Percentiles rank a stretch among this genome's conserved stretches.
Conservation (phyloP, 2,113 vertebrate species). For the Phrynocephalus versicolor region DNA sequence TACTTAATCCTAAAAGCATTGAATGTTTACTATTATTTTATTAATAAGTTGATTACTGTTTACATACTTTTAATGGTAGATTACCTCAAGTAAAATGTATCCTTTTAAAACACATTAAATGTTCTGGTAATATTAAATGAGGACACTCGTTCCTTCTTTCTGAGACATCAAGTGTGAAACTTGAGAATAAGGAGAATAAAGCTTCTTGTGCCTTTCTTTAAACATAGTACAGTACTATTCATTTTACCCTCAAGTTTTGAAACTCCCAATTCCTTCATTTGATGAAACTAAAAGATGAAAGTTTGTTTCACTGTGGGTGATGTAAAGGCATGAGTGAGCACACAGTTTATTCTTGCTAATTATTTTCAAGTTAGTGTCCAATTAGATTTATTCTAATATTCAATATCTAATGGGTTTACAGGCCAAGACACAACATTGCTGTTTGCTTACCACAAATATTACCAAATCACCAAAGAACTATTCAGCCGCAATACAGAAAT, state of each 20-base stretch:
- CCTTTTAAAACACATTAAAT: not conserved
- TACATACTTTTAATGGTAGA: not conserved
- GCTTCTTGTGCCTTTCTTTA: not conserved
- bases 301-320: not conserved
- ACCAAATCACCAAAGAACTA: not conserved
- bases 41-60: not conserved
- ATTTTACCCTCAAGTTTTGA: not conserved
- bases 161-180: not conserved
- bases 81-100: not conserved
- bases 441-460: not conserved
- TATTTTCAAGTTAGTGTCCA: not conserved
- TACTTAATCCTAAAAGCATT: too few species aligned
- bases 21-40: not conserved
- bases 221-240: not conserved
- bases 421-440: constrained; percentile 7
- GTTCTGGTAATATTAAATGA: not conserved
- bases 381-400: constrained; percentile 19
- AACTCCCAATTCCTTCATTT: not conserved
- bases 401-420: not conserved
- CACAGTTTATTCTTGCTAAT: not conserved
- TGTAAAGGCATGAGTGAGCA: not conserved
- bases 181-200: not conserved
- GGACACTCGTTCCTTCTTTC: not conserved
- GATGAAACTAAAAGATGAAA: not conserved
- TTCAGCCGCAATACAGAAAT: constrained; percentile 46